Conservation (phyloP, 2,888 invertebrate genomes). For the Uloborus plumipes region DNA sequence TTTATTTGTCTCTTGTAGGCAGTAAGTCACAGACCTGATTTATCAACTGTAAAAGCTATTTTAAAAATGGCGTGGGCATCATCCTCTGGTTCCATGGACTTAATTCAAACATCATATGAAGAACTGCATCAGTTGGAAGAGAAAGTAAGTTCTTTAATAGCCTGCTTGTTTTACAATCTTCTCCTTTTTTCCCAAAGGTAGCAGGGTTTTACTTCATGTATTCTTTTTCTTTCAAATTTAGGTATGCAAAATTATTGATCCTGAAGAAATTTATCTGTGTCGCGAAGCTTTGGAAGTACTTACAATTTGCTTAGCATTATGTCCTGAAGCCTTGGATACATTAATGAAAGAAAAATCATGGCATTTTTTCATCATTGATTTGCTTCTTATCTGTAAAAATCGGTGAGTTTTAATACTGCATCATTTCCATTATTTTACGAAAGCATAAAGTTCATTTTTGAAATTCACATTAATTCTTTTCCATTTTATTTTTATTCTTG, state of each 20-base stretch:
- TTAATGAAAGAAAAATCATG: conserved; percentile 86
- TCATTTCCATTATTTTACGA: background rate
- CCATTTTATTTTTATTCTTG: no score
- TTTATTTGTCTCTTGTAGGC: conserved; percentile 68
- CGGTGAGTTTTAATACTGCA: conserved; percentile 68
- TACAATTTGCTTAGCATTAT: conserved; percentile 89
- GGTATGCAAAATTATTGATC: conserved; percentile 68
- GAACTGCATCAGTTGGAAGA: conserved; percentile 78
- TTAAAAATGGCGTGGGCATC: conserved; percentile 85
- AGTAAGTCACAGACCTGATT: conserved; percentile 78
- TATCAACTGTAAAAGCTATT: conserved; percentile 80
- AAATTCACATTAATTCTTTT: no score
- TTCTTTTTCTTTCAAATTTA: background rate
- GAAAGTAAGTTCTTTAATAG: conserved; percentile 71
- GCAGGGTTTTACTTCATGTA: background rate
- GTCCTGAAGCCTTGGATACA: conserved; percentile 86
- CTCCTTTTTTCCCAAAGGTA: no score
- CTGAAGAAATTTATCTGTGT: conserved; percentile 77
- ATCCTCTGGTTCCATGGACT: conserved; percentile 79
- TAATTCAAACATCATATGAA: conserved; percentile 76
- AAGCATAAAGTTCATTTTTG: background rate
- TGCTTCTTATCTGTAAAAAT: conserved; percentile 84
- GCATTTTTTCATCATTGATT: conserved; percentile 89
- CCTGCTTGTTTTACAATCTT: background rate
- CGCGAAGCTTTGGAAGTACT: conserved; percentile 94